Base-by-base conservation (phyloP, 1,140 invertebrate species). In the Xylocopa sonorina region DNA sequence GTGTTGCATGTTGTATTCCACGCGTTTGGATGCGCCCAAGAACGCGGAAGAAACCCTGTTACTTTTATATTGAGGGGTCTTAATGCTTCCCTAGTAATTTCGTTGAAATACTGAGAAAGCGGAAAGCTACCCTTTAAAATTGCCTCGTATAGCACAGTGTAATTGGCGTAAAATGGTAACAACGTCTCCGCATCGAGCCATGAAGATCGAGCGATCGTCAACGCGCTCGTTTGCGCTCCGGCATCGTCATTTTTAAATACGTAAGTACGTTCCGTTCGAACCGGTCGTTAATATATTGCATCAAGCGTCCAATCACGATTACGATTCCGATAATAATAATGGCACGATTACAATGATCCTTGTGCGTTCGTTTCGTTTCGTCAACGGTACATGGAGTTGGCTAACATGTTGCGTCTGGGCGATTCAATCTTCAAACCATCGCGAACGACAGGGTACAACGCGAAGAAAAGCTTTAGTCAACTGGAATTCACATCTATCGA, bases 311-410 rank as follows among this genome's bases (percentile, higher is more conserved):
- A 67, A 82, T 80, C 53, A 51, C 43, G 34, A 74, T 67, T 81
- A 38, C 69, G 43, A 68, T 24, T 14, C 80, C 77, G 48, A 55
- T 77, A 80, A 29, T 81, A 63, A 78, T 60, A 86, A 86, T 86
- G 85, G 85, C 85, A 86, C 85, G 58, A 85, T 81, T 86, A 85
- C 29, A 73, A 83, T 86, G 68, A 87, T 76, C 69, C 38, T 82
- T 85, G 77, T 83, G 85, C 74, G 84, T 87, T 68, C 14, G 67
- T 78, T 64, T 62, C 67, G 68, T 46, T n/a, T 34, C 21, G 43
- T 50, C 74, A 10, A 69, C 10, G 29, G 14, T 57, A 53, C 3
- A 41, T 46, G 18, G 38, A 46, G 41, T 43, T n/a, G n/a, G 21
- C 14, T 38, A 10, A 14, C 32, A 34, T 27, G 32, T n/a, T 12